phyloP scores from a whole-genome alignment of 2,888 invertebrate species.

The Molorchus minor region DNA sequence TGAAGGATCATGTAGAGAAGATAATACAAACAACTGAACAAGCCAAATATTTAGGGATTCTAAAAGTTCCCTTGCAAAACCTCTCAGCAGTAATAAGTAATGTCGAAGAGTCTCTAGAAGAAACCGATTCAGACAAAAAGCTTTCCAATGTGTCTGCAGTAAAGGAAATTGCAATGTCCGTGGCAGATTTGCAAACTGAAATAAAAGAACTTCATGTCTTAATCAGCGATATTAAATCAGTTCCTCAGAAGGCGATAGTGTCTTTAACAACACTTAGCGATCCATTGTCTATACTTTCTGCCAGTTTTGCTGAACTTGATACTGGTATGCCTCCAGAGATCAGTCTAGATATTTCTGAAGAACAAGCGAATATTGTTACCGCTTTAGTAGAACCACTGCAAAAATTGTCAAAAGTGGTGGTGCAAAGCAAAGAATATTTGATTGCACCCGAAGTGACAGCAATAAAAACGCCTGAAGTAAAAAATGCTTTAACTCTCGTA shows the following conservation, averaged over 20 bases:
- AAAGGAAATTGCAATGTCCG: constrained; percentile 15
- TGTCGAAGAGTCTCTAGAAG: no score
- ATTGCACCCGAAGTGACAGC: constrained; percentile 30
- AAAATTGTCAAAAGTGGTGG: constrained; percentile 26
- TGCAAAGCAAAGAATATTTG: constrained; percentile 18
- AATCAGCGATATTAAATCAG: constrained; percentile 12
- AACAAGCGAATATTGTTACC: constrained; percentile 21
- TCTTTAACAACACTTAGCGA: constrained; percentile 38
- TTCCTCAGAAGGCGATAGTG: constrained; percentile 43
- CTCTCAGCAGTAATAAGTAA: no score
- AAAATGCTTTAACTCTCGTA: constrained; percentile 31
- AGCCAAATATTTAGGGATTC: no score
- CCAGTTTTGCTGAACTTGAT: background rate
- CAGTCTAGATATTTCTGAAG: constrained; percentile 24
- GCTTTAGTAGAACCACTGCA: constrained; percentile 28
- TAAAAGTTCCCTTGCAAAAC: no score
- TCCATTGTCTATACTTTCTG: constrained; percentile 10
- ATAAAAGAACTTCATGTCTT: constrained; percentile 29
- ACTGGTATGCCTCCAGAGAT: background rate
- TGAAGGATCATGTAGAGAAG: no score
- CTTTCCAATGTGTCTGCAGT: background rate
- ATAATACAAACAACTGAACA: no score
- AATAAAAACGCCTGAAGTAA: constrained; percentile 34
- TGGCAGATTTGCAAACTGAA: constrained; percentile 26
- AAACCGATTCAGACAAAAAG: background rate